phyloP scores from a whole-genome alignment of 2,888 invertebrate genomes.

The Cantharis nigra region DNA sequence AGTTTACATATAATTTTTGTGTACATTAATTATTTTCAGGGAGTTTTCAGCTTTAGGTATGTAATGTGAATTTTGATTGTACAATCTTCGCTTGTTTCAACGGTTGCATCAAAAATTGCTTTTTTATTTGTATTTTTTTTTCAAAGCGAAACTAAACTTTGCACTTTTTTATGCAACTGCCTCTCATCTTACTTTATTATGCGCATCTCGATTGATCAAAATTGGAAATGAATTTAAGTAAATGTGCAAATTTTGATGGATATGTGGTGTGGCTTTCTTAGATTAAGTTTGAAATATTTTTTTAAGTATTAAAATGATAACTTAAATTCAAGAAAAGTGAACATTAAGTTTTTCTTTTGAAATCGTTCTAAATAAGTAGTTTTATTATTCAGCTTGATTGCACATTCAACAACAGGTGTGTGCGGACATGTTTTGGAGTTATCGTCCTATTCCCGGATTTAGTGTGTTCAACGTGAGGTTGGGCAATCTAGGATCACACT shows the following conservation, averaged over 20 bases:
- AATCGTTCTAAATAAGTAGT: constrained; percentile 39
- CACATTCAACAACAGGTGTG: constrained; percentile 46
- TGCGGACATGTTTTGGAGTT: constrained; percentile 33
- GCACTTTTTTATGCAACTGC: not conserved
- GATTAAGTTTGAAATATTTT: not conserved
- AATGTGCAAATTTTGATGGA: not conserved
- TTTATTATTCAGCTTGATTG: constrained; percentile 51
- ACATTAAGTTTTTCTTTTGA: constrained; percentile 15
- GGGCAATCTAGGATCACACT: constrained; percentile 36
- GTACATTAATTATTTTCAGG: constrained; percentile 37
- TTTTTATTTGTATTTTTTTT: not conserved
- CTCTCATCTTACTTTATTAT: not conserved
- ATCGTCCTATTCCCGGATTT: constrained; percentile 36
- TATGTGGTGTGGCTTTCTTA: not conserved
- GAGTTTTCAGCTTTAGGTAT: constrained; percentile 45
- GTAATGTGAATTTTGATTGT: constrained; percentile 38
- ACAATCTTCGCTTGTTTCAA: constrained; percentile 11
- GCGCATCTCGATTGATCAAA: not conserved
- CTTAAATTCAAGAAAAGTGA: constrained; percentile 19
- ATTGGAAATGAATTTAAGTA: not conserved
- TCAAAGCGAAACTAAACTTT: not conserved
- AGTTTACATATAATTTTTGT: constrained; percentile 1
- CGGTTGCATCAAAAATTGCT: not conserved
- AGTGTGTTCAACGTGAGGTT: constrained; percentile 36
- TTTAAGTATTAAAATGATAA: constrained; percentile 4